phyloP scores from a whole-genome alignment of 1,140 invertebrate species.

The Zaprionus camerounensis region DNA sequence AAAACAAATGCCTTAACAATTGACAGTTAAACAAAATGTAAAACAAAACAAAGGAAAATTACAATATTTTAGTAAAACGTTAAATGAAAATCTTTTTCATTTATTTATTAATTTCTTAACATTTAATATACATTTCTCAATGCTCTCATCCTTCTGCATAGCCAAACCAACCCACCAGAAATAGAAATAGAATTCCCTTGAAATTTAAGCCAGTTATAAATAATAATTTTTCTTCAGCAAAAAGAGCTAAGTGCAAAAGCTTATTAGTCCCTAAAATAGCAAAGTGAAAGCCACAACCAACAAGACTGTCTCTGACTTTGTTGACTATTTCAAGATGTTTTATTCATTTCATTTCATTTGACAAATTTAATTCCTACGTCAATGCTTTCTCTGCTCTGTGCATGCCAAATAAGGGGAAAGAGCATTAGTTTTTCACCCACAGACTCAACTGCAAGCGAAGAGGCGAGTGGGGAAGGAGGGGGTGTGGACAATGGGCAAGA shows the following conservation, averaged over 20 bases:
- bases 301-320: background rate
- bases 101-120: background rate
- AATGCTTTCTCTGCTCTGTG: slow-evolving; percentile 2
- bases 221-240: background rate
- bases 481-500: background rate
- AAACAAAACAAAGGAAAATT: too few relatives aligned
- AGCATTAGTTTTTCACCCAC: slow-evolving; percentile 1
- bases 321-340: slow-evolving; percentile 1
- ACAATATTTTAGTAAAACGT: too few relatives aligned
- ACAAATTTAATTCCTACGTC: slow-evolving; percentile 9
- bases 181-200: background rate
- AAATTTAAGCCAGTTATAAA: slow-evolving; percentile 4
- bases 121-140: background rate
- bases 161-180: background rate
- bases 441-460: slow-evolving; percentile 1
- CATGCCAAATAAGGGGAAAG: background rate
- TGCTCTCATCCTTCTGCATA: slow-evolving; percentile 11
- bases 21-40: too few relatives aligned
- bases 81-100: too few relatives aligned
- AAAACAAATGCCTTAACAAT: background rate
- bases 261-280: slow-evolving; percentile 6
- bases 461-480: background rate
- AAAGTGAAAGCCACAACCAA: slow-evolving; percentile 2
- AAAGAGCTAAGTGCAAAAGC: background rate
- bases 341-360: slow-evolving; percentile 11